Base-by-base conservation (phyloP, 2,888 invertebrate species). In the Mycogona germanica region DNA sequence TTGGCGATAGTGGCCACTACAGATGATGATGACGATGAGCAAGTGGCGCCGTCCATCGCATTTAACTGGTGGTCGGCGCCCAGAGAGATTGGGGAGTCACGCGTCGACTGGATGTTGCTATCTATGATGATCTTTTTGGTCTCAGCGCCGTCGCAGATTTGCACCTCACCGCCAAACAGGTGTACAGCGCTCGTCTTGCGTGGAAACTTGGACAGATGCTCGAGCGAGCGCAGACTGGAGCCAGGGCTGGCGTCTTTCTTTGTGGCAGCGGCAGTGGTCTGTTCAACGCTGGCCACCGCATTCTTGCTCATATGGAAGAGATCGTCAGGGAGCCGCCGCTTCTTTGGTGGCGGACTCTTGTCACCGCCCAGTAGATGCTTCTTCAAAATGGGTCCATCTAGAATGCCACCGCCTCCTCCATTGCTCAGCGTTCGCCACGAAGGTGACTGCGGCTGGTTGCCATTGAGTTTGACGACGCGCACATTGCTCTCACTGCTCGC, bases 141-240 rank as follows among this genome's bases (percentile, higher is more conserved):
- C 2, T 81, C 81, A 5, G 76, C 76, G 6, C 26, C 51, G 62
- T 82, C 81, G 29, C 82, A 73, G 60, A 84, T 82, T 68, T 82
- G 79, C 0, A 85, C 84, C 71, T 85, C 82, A 3, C 84, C 84
- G 3, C 84, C 84, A 67, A 83, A 85, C 75, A 84, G 76, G 69
- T 83, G 82, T 0, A 74, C 65, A 25, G 53, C 26, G 19, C 38
- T 54, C 2, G 54, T 14, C 30, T 51, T 42, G 53, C 53, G 53
- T 29, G 57, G 57, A 53, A 49, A 28, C 1, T 48, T 40, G 23
- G 49, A 42, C 19, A 53, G 48, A 19, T 57, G 57, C 28, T 60
- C 60, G n/a, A 58, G 42, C 9, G 51, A 59, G 23, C 23, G 51
- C 38, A 54, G 47, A 28, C 35, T 60, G 46, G 52, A 12, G n/a